phyloP scores from a whole-genome alignment of 2,797 vertebrate species.

The Poecilia picta region DNA sequence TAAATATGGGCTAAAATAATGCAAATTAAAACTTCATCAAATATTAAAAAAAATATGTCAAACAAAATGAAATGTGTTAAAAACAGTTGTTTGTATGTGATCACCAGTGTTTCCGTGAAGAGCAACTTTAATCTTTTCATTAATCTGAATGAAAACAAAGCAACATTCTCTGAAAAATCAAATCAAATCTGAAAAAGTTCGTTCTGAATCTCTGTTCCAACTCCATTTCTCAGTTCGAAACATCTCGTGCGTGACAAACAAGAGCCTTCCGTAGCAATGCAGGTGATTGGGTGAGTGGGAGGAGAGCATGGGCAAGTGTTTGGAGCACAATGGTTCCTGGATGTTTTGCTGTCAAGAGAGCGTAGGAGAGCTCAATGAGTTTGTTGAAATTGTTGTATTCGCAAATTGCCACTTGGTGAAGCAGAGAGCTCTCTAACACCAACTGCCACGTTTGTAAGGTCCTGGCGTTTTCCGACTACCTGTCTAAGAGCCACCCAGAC shows the following conservation, averaged over 20 bases:
- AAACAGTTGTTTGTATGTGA: neutral
- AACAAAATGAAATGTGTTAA: neutral
- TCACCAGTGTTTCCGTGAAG: neutral
- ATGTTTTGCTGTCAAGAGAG: conserved; percentile 71
- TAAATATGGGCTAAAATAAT: neutral
- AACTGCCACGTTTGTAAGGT: conserved; percentile 58
- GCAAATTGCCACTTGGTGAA: conserved; percentile 66
- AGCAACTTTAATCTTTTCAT: neutral
- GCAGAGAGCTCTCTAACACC: conserved; percentile 54
- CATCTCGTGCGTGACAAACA: conserved; percentile 14
- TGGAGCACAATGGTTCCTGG: conserved; percentile 56
- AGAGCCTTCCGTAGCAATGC: conserved; percentile 16
- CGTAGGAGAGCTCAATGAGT: conserved; percentile 67
- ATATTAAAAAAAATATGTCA: neutral
- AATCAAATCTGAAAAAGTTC: neutral
- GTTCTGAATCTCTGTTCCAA: conserved; percentile 1
- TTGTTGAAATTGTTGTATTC: conserved; percentile 66
- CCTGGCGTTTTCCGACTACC: conserved; percentile 37
- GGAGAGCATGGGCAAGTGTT: conserved; percentile 58
- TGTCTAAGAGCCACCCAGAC: conserved; percentile 42
- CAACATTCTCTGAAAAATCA: neutral
- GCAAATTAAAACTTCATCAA: neutral
- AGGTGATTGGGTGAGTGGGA: conserved; percentile 65
- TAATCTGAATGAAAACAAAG: neutral
- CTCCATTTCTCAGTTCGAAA: conserved; percentile 8